A percentile compares a stretch with the other conserved stretches of the same genome.
Conservation (phyloP, 1,140 invertebrate genomes). For the Anastrepha obliqua region DNA sequence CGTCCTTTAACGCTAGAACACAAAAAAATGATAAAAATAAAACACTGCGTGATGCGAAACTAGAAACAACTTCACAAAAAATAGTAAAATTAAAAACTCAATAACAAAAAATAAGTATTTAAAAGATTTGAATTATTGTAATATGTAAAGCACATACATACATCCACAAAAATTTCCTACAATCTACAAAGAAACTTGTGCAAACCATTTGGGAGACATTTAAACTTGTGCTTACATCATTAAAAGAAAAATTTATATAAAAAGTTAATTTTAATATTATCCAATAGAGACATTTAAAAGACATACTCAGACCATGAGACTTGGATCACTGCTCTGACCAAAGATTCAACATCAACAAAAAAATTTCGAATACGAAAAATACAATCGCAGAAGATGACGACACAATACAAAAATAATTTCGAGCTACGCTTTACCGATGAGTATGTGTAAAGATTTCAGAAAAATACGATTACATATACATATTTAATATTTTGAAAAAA, state of each 20-base stretch:
- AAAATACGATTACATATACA: too few relatives aligned
- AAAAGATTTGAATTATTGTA: too few relatives aligned
- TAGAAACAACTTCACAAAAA: too few relatives aligned
- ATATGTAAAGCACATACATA: too few relatives aligned
- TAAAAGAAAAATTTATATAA: too few relatives aligned
- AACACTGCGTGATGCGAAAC: too few relatives aligned
- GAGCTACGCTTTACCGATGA: slow-evolving; percentile 30
- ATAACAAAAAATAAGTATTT: too few relatives aligned
- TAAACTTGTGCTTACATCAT: background rate
- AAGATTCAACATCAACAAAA: background rate
- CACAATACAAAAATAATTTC: slow-evolving; percentile 46
- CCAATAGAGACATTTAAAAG: background rate
- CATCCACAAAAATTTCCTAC: too few relatives aligned
- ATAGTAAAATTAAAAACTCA: too few relatives aligned
- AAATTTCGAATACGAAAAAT: background rate
- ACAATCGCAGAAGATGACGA: slow-evolving; percentile 28
- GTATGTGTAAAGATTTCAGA: background rate
- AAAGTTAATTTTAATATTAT: background rate
- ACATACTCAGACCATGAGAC: slow-evolving; percentile 1
- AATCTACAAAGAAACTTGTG: too few relatives aligned
- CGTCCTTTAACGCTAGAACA: background rate
- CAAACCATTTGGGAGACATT: too few relatives aligned
- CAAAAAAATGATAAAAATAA: background rate
- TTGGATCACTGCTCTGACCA: background rate
- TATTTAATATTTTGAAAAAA: too few relatives aligned